A percentile compares a stretch with the other conserved stretches of the same genome.
Conservation (phyloP, 2,888 invertebrate genomes). For the Smittia aterrima region DNA sequence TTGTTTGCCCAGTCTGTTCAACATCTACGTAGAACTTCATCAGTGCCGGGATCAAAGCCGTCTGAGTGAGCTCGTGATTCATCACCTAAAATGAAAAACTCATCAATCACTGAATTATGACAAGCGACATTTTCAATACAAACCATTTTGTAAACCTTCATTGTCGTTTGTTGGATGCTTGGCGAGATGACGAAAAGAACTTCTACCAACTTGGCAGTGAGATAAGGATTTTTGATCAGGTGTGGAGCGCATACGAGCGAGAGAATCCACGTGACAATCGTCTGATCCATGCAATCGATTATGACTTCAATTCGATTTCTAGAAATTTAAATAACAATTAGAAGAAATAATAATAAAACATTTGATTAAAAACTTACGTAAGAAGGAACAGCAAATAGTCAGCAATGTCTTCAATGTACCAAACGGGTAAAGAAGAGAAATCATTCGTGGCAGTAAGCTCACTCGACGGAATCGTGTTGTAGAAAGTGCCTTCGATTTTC, state of each 20-base stretch:
- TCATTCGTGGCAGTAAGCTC: slow-evolving; percentile 65
- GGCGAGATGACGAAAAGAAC: slow-evolving; percentile 78
- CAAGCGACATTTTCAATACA: neutral
- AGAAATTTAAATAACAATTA: slow-evolving; percentile 45
- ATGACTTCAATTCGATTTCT: slow-evolving; percentile 76
- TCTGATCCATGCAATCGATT: slow-evolving; percentile 73
- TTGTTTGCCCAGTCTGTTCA: slow-evolving; percentile 95
- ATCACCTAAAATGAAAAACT: slow-evolving; percentile 66
- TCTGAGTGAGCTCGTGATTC: slow-evolving; percentile 81
- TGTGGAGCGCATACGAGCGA: slow-evolving; percentile 87
- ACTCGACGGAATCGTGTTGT: slow-evolving; percentile 58
- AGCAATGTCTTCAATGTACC: slow-evolving; percentile 96
- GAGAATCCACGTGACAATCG: slow-evolving; percentile 83
- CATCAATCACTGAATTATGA: neutral
- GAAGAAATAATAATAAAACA: slow-evolving; percentile 25
- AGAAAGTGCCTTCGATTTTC: slow-evolving; percentile 55
- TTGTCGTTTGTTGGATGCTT: slow-evolving; percentile 59
- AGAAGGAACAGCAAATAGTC: slow-evolving; percentile 91
- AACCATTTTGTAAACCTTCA: slow-evolving; percentile 43
- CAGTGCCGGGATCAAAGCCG: slow-evolving; percentile 79
- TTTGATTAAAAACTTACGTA: slow-evolving; percentile 66
- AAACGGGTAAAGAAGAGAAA: slow-evolving; percentile 92
- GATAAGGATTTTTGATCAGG: slow-evolving; percentile 92
- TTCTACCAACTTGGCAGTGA: slow-evolving; percentile 94
- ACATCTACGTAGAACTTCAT: slow-evolving; percentile 99